Base-by-base conservation (phyloP, 2,113 vertebrate genomes). In the Tragulus kanchil region DNA sequence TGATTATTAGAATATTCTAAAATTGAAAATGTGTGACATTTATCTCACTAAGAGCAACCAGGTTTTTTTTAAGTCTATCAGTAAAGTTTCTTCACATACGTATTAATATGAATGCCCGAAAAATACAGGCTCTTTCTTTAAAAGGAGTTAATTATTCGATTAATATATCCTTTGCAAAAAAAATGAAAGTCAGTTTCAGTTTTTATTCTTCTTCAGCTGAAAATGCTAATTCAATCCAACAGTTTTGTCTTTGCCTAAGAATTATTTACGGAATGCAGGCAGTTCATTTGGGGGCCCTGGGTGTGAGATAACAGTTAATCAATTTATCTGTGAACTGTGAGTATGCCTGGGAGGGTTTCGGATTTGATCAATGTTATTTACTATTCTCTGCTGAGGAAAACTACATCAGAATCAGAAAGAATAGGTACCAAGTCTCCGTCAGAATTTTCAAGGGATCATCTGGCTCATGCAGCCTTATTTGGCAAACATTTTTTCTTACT, bases 251-350 rank as follows among this genome's bases (percentile, higher is more conserved):
- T 94, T 73, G 91, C 64, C 64, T 78, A 77, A 61, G 73, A 89
- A 87, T 75, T 96, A 89, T 95, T 96, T 93, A 64, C 5, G n/a
- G 93, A 89, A 90, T 92, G 69, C 59, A 67, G 73, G 7, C 95
- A 58, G 90, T 97, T 98, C 82, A 96, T 93, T 45, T 73, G 92
- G 69, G 78, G 59, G 11, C 97, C 65, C 92, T 92, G 88, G 58
- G 45, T 82, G 61, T 14, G 90, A 97, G 94, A 92, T 86, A 98
- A 83, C 50, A 97, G 94, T 81, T 78, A 95, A 93, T 96, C 65
- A 91, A 69, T 64, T 86, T 94, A 61, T 90, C 85, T 97, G 48
- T 31, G 17, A 28, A 83, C 71, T 75, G 81, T 42, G 36, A 87
- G 92, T 82, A 65, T 13, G 2, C 59, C 90, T 84, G 3, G 42